Evolutionary conservation across 2,797 vertebrate species (phyloP).

Genomic region (Carduelis carduelis): DNA sequence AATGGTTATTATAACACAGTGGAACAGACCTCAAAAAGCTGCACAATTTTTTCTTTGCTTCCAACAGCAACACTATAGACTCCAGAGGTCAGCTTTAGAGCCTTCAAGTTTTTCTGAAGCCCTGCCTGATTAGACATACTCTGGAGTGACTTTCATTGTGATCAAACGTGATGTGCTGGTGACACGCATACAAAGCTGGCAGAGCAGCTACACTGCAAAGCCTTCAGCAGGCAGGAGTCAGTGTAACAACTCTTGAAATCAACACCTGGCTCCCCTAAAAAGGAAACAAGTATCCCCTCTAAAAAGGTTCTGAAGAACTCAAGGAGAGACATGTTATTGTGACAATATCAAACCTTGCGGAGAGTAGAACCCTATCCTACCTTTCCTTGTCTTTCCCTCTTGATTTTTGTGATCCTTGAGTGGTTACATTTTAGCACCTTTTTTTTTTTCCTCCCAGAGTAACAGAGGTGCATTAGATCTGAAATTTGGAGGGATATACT

Average conservation of each 20-base stretch:
- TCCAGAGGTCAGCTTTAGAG: slow-evolving; percentile 15
- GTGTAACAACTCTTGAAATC: neutral
- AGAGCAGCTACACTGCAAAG: neutral
- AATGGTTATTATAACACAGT: neutral
- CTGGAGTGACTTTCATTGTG: slow-evolving; percentile 10
- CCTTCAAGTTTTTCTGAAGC: slow-evolving; percentile 14
- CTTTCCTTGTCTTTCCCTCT: neutral
- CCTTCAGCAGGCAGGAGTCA: neutral
- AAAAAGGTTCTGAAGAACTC: neutral
- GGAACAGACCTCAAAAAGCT: slow-evolving; percentile 12
- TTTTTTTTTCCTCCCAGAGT: neutral
- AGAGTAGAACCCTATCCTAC: neutral
- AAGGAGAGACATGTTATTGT: neutral
- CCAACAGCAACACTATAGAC: neutral
- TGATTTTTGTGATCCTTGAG: neutral
- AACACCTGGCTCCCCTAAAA: neutral
- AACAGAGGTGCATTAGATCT: neutral
- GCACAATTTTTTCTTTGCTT: neutral
- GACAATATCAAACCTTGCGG: neutral
- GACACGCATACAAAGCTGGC: neutral
- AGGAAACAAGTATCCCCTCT: neutral
- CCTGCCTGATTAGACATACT: neutral
- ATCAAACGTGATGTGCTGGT: neutral
- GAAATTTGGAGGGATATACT: neutral
- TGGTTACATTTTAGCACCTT: neutral